These are phyloP conservation scores for Sesamia inferens DNA, from an alignment of 2,888 invertebrate species.

Conservation along the genomic window DNA sequence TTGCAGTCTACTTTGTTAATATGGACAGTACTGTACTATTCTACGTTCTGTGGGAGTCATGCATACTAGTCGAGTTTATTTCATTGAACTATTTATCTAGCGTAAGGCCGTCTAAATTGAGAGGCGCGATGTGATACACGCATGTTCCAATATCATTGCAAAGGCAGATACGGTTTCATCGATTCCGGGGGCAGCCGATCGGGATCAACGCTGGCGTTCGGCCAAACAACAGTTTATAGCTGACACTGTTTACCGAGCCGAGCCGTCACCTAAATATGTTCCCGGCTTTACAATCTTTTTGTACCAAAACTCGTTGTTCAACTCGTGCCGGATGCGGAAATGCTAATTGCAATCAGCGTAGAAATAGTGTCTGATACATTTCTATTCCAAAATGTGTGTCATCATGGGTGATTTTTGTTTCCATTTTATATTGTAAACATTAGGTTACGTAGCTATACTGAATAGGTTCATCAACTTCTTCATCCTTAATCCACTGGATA, in stretches of 20 bases:
- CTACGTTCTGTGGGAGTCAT: slow-evolving; percentile 15
- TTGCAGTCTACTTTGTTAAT: slow-evolving; percentile 31
- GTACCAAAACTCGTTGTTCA: slow-evolving; percentile 57
- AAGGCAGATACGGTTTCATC: slow-evolving; percentile 59
- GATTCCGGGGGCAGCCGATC: slow-evolving; percentile 69
- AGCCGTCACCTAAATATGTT: slow-evolving; percentile 74
- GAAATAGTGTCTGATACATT: slow-evolving; percentile 66
- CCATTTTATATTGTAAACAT: slow-evolving; percentile 38
- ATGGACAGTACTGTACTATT: slow-evolving; percentile 28
- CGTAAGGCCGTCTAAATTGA: slow-evolving; percentile 57
- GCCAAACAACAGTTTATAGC: slow-evolving; percentile 82
- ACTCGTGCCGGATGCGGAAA: slow-evolving; percentile 73
- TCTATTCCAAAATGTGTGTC: slow-evolving; percentile 47
- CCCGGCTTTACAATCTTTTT: slow-evolving; percentile 69
- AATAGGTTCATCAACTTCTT: background rate
- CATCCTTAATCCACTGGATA: background rate
- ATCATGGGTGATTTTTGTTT: slow-evolving; percentile 38
- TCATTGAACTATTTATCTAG: slow-evolving; percentile 41
- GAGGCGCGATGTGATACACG: slow-evolving; percentile 39
- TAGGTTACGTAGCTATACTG: slow-evolving; percentile 2
- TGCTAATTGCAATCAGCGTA: slow-evolving; percentile 68
- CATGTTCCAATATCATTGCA: slow-evolving; percentile 57
- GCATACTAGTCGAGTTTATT: slow-evolving; percentile 20
- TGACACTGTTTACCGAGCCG: slow-evolving; percentile 75
- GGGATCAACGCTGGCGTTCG: slow-evolving; percentile 74